Conservation (phyloP, 1,140 invertebrate genomes). For the Penaeus chinensis region DNA sequence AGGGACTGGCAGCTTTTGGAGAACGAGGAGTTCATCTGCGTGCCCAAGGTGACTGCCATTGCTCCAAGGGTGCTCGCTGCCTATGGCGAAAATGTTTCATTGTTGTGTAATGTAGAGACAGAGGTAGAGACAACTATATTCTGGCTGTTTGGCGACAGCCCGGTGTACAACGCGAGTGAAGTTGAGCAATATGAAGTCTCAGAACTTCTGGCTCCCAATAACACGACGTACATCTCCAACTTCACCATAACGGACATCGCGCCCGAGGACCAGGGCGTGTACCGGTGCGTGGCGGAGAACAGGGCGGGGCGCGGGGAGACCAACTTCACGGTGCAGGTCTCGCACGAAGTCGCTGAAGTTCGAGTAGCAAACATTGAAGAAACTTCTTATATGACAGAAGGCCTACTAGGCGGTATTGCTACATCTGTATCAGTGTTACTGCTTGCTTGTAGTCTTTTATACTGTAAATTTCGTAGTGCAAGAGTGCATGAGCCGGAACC, state of each 20-base stretch:
- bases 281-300: constrained; percentile 82
- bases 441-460: constrained; percentile 22
- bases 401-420: constrained; percentile 20
- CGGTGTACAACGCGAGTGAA: constrained; percentile 72
- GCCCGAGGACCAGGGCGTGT: constrained; percentile 78
- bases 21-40: constrained; percentile 83
- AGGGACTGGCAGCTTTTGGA: constrained; percentile 80
- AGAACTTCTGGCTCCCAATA: constrained; percentile 37
- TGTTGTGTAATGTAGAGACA: constrained; percentile 79
- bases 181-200: constrained; percentile 26
- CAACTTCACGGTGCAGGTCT: constrained; percentile 76
- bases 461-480: constrained; percentile 28
- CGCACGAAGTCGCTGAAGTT: constrained; percentile 65
- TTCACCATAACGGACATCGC: constrained; percentile 79
- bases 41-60: constrained; percentile 70
- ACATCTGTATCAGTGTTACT: constrained; percentile 32
- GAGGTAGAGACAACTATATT: constrained; percentile 77
- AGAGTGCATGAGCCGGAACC: not conserved
- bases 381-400: constrained; percentile 32
- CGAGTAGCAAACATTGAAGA: constrained; percentile 30
- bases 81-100: constrained; percentile 78
- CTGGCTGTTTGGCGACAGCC: constrained; percentile 71
- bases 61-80: constrained; percentile 65
- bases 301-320: constrained; percentile 79
- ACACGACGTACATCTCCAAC: constrained; percentile 68